Base-by-base conservation (phyloP, 2,888 invertebrate genomes). In the Plemyria rubiginata region DNA sequence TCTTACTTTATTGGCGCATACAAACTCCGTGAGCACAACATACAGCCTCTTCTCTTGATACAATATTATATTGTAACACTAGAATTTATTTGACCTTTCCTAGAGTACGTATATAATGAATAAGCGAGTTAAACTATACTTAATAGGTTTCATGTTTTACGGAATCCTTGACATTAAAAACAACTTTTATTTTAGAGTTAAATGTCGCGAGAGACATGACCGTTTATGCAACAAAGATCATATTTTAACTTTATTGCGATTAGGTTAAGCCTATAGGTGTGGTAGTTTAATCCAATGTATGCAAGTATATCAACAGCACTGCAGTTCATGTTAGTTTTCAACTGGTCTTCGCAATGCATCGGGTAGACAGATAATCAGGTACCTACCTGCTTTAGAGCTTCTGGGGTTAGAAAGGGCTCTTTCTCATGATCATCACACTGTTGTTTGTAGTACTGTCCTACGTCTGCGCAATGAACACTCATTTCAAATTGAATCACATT, bases 401-500 rank as follows among this genome's bases (percentile, higher is more conserved):
- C 22, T 48, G 4, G 16, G 8, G 22, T 46, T 38, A 7, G 41
- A 41, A 41, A 41, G 11, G 5, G 22, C 11, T 46, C 29, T 38
- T 6, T 41, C 29, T 54, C 22, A 28, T 50, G 59, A 43, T 51
- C 41, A 29, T 22, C 55, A 56, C 48, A 63, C 61, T 62, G 49
- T 67, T 66, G 49, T 62, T 52, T 43, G 43, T 15, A 15, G 58
- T 68, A 77, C 71, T 75, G 69, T 67, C 72, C 76, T 76, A 75
- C 70, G 77, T 75, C 76, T 76, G 64, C 65, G 74, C 77, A 79
- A 81, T 78, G 79, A 77, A 79, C 77, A 80, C 73, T 77, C 69
- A 76, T 81, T 77, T 74, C 75, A 77, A 80, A 85, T 85, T 82
- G 82, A 85, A 84, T 85, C 82, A 81, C 76, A 78, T 81, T 80